phyloP scores from a whole-genome alignment of 30 jellyfish, hydroid and myxozoan species.

The Nemopilema nomurai region DNA sequence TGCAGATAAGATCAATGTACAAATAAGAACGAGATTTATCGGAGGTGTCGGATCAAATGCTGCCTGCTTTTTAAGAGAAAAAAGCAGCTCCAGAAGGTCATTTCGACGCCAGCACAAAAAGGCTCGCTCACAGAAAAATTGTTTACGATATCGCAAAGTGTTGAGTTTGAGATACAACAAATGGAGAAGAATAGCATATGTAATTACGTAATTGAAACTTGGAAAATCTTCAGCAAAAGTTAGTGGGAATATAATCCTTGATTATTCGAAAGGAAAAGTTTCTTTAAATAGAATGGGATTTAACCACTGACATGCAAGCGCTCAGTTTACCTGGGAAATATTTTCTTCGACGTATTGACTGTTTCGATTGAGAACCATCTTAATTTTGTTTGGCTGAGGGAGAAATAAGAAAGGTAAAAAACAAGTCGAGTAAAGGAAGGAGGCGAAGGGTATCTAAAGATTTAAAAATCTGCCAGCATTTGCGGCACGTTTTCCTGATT shows the following conservation, averaged over 20 bases:
- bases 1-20: not conserved
- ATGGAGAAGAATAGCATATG: too few relatives aligned
- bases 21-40: not conserved
- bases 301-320: not conserved
- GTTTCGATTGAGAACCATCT: not conserved
- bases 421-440: too few relatives aligned
- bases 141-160: too few relatives aligned
- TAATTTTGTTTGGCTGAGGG: constrained; percentile 1
- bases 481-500: too few relatives aligned
- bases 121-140: too few relatives aligned
- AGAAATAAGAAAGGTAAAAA: too few relatives aligned
- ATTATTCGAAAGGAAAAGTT: not conserved
- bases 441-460: too few relatives aligned
- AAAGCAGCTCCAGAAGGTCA: not conserved
- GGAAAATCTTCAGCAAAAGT: too few relatives aligned
- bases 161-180: too few relatives aligned
- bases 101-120: not conserved
- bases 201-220: too few relatives aligned
- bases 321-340: not conserved
- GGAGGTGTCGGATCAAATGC: not conserved
- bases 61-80: not conserved
- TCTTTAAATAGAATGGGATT: not conserved
- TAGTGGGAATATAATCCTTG: too few relatives aligned
- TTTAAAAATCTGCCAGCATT: too few relatives aligned
- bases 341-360: constrained; percentile 2